These are phyloP conservation scores for Cyprinodon diabolis DNA, from an alignment of 2,797 vertebrate species.

Conservation along the genomic window DNA sequence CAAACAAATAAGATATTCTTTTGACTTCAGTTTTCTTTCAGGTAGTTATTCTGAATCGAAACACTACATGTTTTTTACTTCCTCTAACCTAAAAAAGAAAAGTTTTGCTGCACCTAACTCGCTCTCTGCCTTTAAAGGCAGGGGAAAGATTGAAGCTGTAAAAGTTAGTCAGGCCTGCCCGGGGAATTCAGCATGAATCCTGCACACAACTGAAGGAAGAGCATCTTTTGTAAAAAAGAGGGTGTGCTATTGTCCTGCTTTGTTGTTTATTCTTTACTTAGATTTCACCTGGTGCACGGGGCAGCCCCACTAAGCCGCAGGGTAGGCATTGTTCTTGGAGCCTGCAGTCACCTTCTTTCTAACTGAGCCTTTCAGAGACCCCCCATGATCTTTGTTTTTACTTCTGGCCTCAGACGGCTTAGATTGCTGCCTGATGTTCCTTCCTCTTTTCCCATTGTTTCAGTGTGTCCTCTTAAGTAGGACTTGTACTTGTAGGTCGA, in stretches of 20 bases:
- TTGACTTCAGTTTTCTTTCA: not conserved
- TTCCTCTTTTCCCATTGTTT: conserved; percentile 74
- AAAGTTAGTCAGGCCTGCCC: conserved; percentile 24
- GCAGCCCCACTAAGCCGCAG: conserved; percentile 64
- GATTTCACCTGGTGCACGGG: conserved; percentile 58
- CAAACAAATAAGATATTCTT: too few species aligned
- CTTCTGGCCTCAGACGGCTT: conserved; percentile 58
- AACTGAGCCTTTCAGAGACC: conserved; percentile 50
- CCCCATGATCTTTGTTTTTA: conserved; percentile 62
- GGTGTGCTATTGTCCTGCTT: conserved; percentile 64
- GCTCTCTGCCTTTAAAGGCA: conserved; percentile 43
- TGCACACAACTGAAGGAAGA: conserved; percentile 67
- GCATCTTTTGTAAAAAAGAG: conserved; percentile 66
- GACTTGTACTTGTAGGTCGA: conserved; percentile 52
- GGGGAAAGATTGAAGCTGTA: conserved; percentile 48
- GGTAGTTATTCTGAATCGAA: not conserved
- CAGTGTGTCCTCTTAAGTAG: conserved; percentile 54
- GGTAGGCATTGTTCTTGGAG: conserved; percentile 72
- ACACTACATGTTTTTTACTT: not conserved
- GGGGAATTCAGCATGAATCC: conserved; percentile 61
- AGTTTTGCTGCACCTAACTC: too few species aligned
- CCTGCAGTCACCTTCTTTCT: conserved; percentile 71
- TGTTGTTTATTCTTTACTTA: conserved; percentile 74
- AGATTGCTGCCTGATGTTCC: conserved; percentile 70
- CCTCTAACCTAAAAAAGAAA: not conserved